Evolutionary conservation across 2,888 invertebrate species (phyloP).

Genomic region (Junonia oenone): DNA sequence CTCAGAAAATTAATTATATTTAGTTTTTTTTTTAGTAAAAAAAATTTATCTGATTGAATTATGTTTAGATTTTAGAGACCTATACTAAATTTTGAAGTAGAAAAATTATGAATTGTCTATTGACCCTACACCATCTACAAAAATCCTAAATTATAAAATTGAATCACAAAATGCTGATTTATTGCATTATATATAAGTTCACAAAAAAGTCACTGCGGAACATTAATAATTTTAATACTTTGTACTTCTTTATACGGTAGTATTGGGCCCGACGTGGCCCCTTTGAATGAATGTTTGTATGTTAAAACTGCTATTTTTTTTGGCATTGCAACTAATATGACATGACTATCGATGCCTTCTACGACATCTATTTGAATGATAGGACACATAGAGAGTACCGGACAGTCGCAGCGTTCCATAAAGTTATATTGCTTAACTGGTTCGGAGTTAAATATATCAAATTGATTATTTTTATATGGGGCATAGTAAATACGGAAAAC

Average conservation of each 20-base stretch:
- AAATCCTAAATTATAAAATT: too few relatives aligned
- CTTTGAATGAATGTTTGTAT: constrained; percentile 45
- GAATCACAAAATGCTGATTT: too few relatives aligned
- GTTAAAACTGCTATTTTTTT: constrained; percentile 55
- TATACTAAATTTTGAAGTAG: too few relatives aligned
- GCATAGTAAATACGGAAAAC: constrained; percentile 53
- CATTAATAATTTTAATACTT: background rate
- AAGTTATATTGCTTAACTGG: constrained; percentile 59
- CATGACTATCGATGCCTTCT: constrained; percentile 53
- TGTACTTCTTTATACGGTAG: background rate
- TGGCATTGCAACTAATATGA: constrained; percentile 57
- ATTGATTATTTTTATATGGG: constrained; percentile 44
- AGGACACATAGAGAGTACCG: constrained; percentile 48
- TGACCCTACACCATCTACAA: too few relatives aligned
- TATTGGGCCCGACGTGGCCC: constrained; percentile 30
- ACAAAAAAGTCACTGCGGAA: too few relatives aligned
- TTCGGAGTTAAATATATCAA: constrained; percentile 46
- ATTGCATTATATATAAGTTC: too few relatives aligned
- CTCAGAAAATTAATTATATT: too few relatives aligned
- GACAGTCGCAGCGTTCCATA: constrained; percentile 48
- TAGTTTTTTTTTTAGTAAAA: too few relatives aligned
- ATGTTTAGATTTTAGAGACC: too few relatives aligned
- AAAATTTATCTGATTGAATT: too few relatives aligned
- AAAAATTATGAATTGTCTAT: too few relatives aligned
- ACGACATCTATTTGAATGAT: constrained; percentile 55